Conservation (phyloP, 2,113 vertebrate species). For the Hydrolagus affinis region DNA sequence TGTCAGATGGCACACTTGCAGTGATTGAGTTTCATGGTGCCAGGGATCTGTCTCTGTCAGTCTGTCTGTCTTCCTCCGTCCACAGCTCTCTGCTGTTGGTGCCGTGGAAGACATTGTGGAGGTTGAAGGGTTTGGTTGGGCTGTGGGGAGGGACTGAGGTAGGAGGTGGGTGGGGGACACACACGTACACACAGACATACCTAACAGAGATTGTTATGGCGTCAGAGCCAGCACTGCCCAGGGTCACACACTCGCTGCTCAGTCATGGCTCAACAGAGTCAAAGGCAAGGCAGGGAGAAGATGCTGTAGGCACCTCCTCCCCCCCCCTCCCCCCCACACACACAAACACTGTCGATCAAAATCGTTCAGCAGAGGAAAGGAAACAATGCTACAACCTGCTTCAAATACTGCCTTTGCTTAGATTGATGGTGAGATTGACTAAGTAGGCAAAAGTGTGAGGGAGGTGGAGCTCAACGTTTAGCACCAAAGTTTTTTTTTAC, state of each 20-base stretch:
- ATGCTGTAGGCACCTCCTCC: too few species aligned
- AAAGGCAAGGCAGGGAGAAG: not conserved
- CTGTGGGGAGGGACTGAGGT: not conserved
- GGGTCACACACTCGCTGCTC: constrained; percentile 13
- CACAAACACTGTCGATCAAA: too few species aligned
- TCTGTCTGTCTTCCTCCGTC: not conserved
- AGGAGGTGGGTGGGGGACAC: too few species aligned
- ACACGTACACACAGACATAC: not conserved
- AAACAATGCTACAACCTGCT: too few species aligned
- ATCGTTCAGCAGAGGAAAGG: too few species aligned
- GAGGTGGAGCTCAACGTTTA: too few species aligned
- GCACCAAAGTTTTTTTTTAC: too few species aligned
- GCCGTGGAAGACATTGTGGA: not conserved
- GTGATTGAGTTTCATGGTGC: not conserved
- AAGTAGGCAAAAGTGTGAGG: too few species aligned
- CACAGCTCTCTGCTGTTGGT: not conserved
- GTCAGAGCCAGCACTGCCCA: not conserved
- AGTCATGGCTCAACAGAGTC: not conserved
- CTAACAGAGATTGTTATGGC: constrained; percentile 19
- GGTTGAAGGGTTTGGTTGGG: not conserved
- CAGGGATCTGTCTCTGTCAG: too few species aligned
- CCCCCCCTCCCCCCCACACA: too few species aligned
- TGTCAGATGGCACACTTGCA: not conserved
- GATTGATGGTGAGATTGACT: too few species aligned
- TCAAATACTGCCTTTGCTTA: too few species aligned